Evolutionary conservation across 2,113 vertebrate genomes (phyloP).

Genomic region (Heteronetta atricapilla): DNA sequence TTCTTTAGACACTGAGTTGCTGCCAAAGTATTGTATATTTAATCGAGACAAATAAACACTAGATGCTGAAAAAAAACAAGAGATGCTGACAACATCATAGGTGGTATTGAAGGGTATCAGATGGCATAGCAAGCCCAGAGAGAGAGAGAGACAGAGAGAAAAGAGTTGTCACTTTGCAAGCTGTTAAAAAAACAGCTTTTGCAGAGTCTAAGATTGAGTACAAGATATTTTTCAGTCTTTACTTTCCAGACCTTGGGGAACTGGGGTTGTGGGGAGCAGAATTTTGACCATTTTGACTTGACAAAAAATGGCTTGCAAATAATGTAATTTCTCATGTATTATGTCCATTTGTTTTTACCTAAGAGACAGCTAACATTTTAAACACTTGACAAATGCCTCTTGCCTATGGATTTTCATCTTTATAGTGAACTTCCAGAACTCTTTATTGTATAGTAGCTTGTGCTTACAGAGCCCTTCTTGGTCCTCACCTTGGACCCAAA

Average conservation of each 20-base stretch:
- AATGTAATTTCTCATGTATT: not conserved
- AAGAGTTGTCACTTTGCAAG: not conserved
- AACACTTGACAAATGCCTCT: not conserved
- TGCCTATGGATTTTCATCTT: not conserved
- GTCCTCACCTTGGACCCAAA: not conserved
- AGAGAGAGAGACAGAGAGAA: not conserved
- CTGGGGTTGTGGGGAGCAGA: too few species aligned
- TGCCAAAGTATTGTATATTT: not conserved
- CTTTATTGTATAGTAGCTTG: not conserved
- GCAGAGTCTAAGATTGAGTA: not conserved
- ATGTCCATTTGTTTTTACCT: not conserved
- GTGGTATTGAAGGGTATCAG: not conserved
- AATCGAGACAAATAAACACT: not conserved
- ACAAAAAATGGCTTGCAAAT: not conserved
- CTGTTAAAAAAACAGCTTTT: not conserved
- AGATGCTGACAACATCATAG: not conserved
- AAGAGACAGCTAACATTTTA: not conserved
- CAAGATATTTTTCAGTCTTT: not conserved
- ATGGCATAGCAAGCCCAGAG: not conserved
- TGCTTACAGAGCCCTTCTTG: not conserved
- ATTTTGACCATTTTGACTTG: not conserved
- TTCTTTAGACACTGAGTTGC: not conserved
- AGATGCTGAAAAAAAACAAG: not conserved
- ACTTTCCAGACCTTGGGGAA: not conserved
- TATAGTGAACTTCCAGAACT: not conserved